These are phyloP conservation scores for Harpegnathos saltator DNA, from an alignment of 1,140 invertebrate genomes.

Conservation along the genomic window DNA sequence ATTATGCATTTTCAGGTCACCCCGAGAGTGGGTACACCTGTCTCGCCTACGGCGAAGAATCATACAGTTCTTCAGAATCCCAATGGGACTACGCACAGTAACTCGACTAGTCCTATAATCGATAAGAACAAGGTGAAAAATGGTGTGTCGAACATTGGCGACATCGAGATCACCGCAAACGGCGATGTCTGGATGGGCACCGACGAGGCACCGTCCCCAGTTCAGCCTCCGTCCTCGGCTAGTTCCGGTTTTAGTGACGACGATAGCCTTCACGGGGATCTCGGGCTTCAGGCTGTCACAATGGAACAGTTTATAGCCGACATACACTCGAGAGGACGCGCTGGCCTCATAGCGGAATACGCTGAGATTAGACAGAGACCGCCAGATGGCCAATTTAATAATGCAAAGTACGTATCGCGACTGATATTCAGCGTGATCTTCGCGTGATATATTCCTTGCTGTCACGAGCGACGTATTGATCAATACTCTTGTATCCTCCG, in stretches of 20 bases:
- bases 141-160: conserved; percentile 79
- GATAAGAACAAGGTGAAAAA: conserved; percentile 81
- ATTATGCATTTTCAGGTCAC: conserved; percentile 74
- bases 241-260: conserved; percentile 95
- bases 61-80: conserved; percentile 75
- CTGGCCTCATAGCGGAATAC: conserved; percentile 94
- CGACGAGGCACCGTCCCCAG: conserved; percentile 87
- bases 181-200: conserved; percentile 81
- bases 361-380: conserved; percentile 93
- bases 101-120: conserved; percentile 81
- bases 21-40: conserved; percentile 82
- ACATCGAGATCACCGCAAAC: conserved; percentile 82
- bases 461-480: background rate
- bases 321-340: conserved; percentile 90
- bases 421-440: background rate
- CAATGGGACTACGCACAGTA: conserved; percentile 78
- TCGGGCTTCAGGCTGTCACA: conserved; percentile 87
- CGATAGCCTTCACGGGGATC: conserved; percentile 92
- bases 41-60: conserved; percentile 80
- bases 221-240: conserved; percentile 91
- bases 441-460: background rate
- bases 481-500: conserved; percentile 11
- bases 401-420: conserved; percentile 86
- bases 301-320: conserved; percentile 93
- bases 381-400: conserved; percentile 93